Evolutionary conservation across 2,888 invertebrate species (phyloP).

Genomic region (Lepidocyrtoides sp.): DNA sequence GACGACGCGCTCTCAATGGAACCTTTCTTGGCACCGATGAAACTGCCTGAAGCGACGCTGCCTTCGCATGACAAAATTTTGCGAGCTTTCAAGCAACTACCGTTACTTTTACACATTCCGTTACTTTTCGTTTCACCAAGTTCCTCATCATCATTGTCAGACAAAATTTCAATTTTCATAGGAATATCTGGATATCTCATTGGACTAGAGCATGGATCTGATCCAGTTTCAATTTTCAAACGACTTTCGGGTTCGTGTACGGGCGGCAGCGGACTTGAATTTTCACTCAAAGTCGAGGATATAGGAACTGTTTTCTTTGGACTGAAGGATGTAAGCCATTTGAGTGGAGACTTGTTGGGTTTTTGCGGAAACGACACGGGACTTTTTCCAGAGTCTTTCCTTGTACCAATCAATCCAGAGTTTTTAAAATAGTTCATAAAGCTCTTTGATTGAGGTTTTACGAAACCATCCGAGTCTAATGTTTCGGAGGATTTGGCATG

Average conservation of each 20-base stretch:
- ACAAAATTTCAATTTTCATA: not conserved
- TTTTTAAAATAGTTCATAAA: slow-evolving; percentile 74
- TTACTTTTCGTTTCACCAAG: not conserved
- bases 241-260: too few species aligned
- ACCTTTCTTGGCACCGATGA: not conserved
- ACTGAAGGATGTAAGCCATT: slow-evolving; percentile 73
- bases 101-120: too few species aligned
- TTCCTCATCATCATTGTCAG: slow-evolving; percentile 16
- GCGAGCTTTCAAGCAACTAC: slow-evolving; percentile 24
- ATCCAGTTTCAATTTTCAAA: not conserved
- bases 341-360: slow-evolving; percentile 70
- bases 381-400: slow-evolving; percentile 49
- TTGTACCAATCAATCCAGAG: slow-evolving; percentile 20
- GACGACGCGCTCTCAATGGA: too few species aligned
- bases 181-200: not conserved
- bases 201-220: slow-evolving; percentile 36
- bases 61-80: slow-evolving; percentile 67
- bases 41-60: not conserved
- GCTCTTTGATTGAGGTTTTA: slow-evolving; percentile 64
- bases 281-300: not conserved
- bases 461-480: slow-evolving; percentile 58
- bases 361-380: not conserved
- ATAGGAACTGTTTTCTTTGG: slow-evolving; percentile 46
- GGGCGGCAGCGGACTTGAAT: not conserved
- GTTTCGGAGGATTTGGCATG: slow-evolving; percentile 7